These are phyloP conservation scores for Aeoliscus strigatus DNA, from an alignment of 2,797 vertebrate genomes.

Conservation along the genomic window DNA sequence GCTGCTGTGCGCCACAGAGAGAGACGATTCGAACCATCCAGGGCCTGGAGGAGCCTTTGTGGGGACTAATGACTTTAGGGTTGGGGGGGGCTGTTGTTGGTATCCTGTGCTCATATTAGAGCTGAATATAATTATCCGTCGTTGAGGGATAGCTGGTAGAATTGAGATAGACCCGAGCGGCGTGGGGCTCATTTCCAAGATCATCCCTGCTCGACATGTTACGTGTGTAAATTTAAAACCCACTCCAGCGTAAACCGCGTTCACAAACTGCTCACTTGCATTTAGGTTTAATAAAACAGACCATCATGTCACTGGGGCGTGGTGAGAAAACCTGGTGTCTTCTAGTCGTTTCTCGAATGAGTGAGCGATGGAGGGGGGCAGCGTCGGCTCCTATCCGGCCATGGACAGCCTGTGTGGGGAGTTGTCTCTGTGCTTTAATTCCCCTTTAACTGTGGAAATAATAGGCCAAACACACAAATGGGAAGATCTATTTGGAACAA, in stretches of 20 bases:
- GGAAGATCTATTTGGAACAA: constrained; percentile 35
- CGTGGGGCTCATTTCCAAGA: constrained; percentile 41
- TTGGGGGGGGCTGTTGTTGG: too few species aligned
- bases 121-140: constrained; percentile 56
- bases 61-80: constrained; percentile 55
- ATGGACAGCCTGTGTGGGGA: constrained; percentile 17
- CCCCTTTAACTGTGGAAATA: constrained; percentile 45
- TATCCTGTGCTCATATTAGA: constrained; percentile 60
- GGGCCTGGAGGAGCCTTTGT: constrained; percentile 40
- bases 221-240: constrained; percentile 35
- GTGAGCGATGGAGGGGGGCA: constrained; percentile 29
- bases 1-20: constrained; percentile 32
- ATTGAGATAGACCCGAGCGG: constrained; percentile 41
- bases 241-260: constrained; percentile 11
- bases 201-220: constrained; percentile 38
- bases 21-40: constrained; percentile 33
- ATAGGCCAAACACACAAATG: constrained; percentile 37
- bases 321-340: too few species aligned
- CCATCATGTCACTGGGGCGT: not conserved
- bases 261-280: constrained; percentile 5
- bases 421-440: constrained; percentile 30
- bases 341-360: too few species aligned
- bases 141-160: constrained; percentile 47
- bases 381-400: constrained; percentile 33
- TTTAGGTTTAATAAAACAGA: not conserved